Percentiles rank a stretch among this genome's conserved stretches.
Evolutionary conservation across 2,113 vertebrate genomes (phyloP).

Genomic region (Varanus salvator): DNA sequence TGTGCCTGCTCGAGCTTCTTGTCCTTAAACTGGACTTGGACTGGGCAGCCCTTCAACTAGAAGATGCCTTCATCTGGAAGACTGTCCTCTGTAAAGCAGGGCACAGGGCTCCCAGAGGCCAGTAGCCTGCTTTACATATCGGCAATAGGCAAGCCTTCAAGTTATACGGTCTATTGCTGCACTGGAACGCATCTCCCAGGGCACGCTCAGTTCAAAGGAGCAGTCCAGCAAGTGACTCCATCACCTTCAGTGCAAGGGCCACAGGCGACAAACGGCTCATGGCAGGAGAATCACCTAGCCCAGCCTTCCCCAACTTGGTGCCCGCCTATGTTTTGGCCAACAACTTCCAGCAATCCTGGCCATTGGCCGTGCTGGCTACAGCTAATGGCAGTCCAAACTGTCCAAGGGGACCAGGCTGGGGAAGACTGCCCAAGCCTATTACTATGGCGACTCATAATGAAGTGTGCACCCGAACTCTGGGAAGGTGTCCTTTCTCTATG

Average conservation of each 20-base stretch:
- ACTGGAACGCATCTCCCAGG: background rate
- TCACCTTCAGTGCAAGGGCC: background rate
- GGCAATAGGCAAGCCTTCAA: background rate
- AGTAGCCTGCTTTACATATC: background rate
- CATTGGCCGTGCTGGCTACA: too few relatives aligned
- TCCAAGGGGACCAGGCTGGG: too few relatives aligned
- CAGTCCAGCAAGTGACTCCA: background rate
- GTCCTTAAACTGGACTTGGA: background rate
- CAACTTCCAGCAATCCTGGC: too few relatives aligned
- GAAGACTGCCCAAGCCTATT: background rate
- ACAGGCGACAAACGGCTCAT: background rate
- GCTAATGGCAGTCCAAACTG: too few relatives aligned
- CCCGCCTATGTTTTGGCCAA: too few relatives aligned
- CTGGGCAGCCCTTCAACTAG: background rate
- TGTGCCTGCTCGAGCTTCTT: background rate
- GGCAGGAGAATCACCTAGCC: too few relatives aligned
- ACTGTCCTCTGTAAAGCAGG: background rate
- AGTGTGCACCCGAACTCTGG: background rate
- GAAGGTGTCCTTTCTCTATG: background rate
- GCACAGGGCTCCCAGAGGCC: background rate
- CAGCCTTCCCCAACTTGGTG: too few relatives aligned
- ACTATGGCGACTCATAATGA: background rate
- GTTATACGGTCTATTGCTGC: too few relatives aligned
- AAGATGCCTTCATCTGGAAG: background rate
- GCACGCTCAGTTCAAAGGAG: background rate